phyloP scores from a whole-genome alignment of 2,797 vertebrate species.

The Sebastes iracundus region DNA sequence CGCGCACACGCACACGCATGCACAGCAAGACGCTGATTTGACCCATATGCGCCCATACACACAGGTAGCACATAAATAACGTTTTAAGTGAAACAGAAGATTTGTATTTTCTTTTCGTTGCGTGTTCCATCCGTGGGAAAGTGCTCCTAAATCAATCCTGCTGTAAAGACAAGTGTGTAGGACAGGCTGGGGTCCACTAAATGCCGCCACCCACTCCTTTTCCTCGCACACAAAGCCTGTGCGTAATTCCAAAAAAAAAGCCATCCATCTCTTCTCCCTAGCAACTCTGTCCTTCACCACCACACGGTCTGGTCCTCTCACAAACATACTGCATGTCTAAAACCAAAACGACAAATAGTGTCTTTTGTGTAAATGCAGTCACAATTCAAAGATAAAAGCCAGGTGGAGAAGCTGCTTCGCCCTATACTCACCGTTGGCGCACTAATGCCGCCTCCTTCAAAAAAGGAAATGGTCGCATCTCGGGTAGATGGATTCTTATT shows the following conservation, averaged over 20 bases:
- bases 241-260: constrained; percentile 72
- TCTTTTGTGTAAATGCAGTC: constrained; percentile 12
- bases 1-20: constrained; percentile 27
- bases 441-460: constrained; percentile 35
- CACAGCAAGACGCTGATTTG: constrained; percentile 57
- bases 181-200: constrained; percentile 73
- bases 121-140: constrained; percentile 65
- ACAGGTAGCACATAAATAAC: constrained; percentile 43
- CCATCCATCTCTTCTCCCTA: constrained; percentile 68
- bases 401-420: constrained; percentile 51
- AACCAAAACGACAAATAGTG: constrained; percentile 39
- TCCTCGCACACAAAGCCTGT: constrained; percentile 89
- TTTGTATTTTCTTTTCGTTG: constrained; percentile 37
- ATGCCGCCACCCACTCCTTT: constrained; percentile 90
- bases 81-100: constrained; percentile 39
- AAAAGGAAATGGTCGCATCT: constrained; percentile 55
- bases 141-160: constrained; percentile 67
- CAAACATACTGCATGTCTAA: constrained; percentile 23
- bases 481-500: constrained; percentile 59
- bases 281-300: constrained; percentile 60
- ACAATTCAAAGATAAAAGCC: constrained; percentile 45
- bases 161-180: constrained; percentile 69
- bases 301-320: constrained; percentile 33
- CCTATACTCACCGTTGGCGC: constrained; percentile 70
- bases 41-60: constrained; percentile 49